Evolutionary conservation across 2,797 vertebrate species (phyloP).

Genomic region (Aulostomus chinensis): DNA sequence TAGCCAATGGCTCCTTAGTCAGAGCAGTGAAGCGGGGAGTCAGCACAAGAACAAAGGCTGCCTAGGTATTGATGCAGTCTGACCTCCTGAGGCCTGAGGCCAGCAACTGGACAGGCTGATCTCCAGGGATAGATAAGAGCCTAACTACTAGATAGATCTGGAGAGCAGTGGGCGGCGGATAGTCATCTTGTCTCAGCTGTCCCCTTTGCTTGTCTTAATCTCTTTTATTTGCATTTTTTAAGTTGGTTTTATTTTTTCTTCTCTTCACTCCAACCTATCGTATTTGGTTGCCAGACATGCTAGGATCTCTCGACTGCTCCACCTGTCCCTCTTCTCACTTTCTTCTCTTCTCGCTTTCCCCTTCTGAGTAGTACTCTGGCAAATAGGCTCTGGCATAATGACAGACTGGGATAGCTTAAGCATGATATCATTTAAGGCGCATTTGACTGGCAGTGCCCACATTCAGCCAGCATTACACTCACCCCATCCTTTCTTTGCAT

Average conservation of each 20-base stretch:
- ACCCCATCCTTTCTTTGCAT: conserved; percentile 62
- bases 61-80: conserved; percentile 83
- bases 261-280: conserved; percentile 51
- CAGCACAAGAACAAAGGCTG: conserved; percentile 78
- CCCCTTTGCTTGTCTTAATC: conserved; percentile 63
- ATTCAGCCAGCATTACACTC: conserved; percentile 62
- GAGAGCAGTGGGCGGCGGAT: conserved; percentile 71
- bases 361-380: conserved; percentile 72
- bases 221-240: conserved; percentile 65
- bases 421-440: conserved; percentile 79
- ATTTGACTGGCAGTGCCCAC: conserved; percentile 80
- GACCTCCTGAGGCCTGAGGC: conserved; percentile 75
- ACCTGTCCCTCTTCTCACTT: conserved; percentile 54
- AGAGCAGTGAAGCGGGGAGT: conserved; percentile 77
- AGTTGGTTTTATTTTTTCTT: conserved; percentile 62
- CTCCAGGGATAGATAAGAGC: conserved; percentile 89
- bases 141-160: conserved; percentile 86
- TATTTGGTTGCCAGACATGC: conserved; percentile 23
- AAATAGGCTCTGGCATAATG: conserved; percentile 81
- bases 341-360: conserved; percentile 34
- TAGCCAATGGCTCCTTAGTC: conserved; percentile 56
- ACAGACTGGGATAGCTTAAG: conserved; percentile 82
- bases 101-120: conserved; percentile 82
- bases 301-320: conserved; percentile 47
- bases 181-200: conserved; percentile 32